These are phyloP conservation scores for Passerina amoena DNA, from an alignment of 2,113 vertebrate species.

Conservation along the genomic window DNA sequence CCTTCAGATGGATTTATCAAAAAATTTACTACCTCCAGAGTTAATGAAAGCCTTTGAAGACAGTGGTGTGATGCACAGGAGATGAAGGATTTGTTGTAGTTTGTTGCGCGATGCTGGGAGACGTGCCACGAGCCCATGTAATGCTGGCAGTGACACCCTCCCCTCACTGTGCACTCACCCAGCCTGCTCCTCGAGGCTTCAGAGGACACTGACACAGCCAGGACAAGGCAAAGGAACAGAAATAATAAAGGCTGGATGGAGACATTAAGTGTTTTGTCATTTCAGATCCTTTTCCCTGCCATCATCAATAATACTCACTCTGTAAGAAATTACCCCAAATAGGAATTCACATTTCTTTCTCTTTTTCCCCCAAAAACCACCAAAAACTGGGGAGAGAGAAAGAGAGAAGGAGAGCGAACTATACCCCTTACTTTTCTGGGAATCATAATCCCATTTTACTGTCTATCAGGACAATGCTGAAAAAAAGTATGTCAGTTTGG, in stretches of 20 bases:
- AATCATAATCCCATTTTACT: background rate
- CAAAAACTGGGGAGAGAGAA: background rate
- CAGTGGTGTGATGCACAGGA: background rate
- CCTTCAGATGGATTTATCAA: background rate
- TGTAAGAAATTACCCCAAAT: background rate
- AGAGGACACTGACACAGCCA: accelerated
- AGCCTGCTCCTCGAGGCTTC: accelerated
- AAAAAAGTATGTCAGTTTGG: background rate
- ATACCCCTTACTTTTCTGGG: background rate
- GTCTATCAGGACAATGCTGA: accelerated
- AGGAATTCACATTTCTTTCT: background rate
- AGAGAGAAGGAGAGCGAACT: accelerated
- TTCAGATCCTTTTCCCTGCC: background rate
- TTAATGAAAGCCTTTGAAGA: background rate
- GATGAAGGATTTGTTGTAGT: background rate
- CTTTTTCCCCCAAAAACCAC: background rate
- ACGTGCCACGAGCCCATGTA: background rate
- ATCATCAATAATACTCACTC: accelerated
- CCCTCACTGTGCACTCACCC: background rate
- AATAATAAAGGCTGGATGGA: background rate
- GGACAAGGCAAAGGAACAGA: background rate
- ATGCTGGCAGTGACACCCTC: background rate
- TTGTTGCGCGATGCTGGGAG: background rate
- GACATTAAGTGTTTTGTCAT: background rate
- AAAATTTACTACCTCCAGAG: background rate